A percentile compares a stretch with the other conserved stretches of the same genome.
These are phyloP conservation scores for Seriola aureovittata DNA, from an alignment of 2,113 vertebrate genomes.

Conservation along the genomic window DNA sequence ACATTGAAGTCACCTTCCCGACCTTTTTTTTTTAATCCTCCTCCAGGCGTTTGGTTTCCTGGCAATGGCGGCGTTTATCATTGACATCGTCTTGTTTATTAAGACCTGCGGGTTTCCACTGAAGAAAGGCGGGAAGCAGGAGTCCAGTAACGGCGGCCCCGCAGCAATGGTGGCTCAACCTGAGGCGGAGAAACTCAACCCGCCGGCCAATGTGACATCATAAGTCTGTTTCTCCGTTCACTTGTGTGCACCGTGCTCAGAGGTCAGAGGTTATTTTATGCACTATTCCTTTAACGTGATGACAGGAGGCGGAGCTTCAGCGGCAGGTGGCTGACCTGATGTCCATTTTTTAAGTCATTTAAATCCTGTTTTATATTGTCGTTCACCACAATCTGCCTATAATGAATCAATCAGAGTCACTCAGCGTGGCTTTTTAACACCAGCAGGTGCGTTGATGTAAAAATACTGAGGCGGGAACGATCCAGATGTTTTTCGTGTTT, in stretches of 20 bases:
- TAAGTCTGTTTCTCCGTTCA: not conserved
- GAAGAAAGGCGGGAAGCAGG: fast-evolving
- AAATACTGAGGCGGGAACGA: not conserved
- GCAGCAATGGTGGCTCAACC: fast-evolving
- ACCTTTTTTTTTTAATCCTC: conserved; percentile 18
- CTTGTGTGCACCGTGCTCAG: not conserved
- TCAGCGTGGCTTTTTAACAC: not conserved
- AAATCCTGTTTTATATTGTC: not conserved
- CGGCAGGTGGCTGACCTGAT: not conserved
- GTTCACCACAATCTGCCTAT: not conserved
- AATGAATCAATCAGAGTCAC: not conserved
- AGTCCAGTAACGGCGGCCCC: fast-evolving
- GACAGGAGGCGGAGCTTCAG: conserved; percentile 3
- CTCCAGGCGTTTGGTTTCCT: conserved; percentile 90
- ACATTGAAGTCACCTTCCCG: not conserved
- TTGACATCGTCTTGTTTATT: conserved; percentile 49
- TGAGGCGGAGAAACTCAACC: conserved; percentile 85
- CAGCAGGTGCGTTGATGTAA: not conserved
- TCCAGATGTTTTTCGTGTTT: not conserved
- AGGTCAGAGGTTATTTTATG: conserved; percentile 10
- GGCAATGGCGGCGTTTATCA: conserved; percentile 75
- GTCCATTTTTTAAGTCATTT: not conserved
- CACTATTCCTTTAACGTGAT: conserved; percentile 6
- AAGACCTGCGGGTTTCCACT: not conserved
- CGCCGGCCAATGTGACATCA: fast-evolving